phyloP scores from a whole-genome alignment of 1,140 invertebrate genomes.

The Drosophila cardini region DNA sequence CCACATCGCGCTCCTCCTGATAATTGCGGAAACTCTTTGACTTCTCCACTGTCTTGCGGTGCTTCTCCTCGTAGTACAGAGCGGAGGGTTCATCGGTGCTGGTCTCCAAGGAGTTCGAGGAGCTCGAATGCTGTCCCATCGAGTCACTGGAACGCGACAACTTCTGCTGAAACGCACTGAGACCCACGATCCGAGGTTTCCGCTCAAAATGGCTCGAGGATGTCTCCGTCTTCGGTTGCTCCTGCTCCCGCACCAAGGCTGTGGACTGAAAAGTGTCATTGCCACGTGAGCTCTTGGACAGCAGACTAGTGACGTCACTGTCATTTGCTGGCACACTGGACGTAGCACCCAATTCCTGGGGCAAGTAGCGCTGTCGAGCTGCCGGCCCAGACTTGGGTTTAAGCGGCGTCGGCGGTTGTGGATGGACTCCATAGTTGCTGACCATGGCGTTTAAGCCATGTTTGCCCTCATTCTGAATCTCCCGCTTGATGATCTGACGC shows the following conservation, averaged over 20 bases:
- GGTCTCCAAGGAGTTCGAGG: conserved; percentile 76
- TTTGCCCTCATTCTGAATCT: conserved; percentile 70
- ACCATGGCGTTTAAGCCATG: conserved; percentile 71
- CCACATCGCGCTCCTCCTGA: conserved; percentile 78
- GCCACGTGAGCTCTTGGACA: conserved; percentile 64
- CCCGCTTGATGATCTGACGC: conserved; percentile 72
- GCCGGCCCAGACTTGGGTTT: conserved; percentile 85
- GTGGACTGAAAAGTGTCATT: conserved; percentile 79
- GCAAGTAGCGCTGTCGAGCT: conserved; percentile 86
- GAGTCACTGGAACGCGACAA: conserved; percentile 81
- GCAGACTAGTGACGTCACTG: conserved; percentile 63
- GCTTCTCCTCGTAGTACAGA: conserved; percentile 76
- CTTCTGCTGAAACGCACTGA: conserved; percentile 86
- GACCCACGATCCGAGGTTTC: conserved; percentile 85
- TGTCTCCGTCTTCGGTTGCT: conserved; percentile 56
- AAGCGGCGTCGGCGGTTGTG: conserved; percentile 58
- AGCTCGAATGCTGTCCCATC: conserved; percentile 74
- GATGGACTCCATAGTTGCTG: conserved; percentile 62
- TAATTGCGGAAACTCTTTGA: conserved; percentile 88
- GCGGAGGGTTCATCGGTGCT: conserved; percentile 64
- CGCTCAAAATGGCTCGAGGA: conserved; percentile 66
- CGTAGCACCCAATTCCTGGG: conserved; percentile 85
- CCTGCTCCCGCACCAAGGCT: conserved; percentile 68
- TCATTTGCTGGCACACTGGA: background rate
- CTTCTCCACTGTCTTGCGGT: conserved; percentile 87